Base-by-base conservation (phyloP, 2,797 vertebrate genomes). In the Lates japonicus region DNA sequence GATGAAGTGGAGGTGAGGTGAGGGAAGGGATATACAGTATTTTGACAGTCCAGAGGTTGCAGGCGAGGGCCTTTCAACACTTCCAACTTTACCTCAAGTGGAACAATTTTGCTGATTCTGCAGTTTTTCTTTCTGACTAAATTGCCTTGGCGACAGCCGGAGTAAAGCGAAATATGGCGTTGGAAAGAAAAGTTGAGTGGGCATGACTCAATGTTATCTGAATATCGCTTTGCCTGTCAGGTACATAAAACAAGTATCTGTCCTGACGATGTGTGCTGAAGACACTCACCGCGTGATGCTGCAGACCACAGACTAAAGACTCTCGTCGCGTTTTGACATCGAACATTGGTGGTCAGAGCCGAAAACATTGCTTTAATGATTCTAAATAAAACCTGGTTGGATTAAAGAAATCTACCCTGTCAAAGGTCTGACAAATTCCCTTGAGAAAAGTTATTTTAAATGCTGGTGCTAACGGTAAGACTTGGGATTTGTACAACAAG, bases 161-260 rank as follows among this genome's bases (percentile, higher is more conserved):
- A 78, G 83, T 89, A 90, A 85, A 89, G 74, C 86, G 88, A 93
- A 92, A 92, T 93, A 92, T 90, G 91, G 88, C 41, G 33, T 19
- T 91, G 91, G 88, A 90, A 88, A 87, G 83, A 91, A 86, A 92
- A 87, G 83, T 65, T 49, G 88, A 85, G 90, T 81, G 89, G 90
- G 89, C 74, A 85, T 88, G 88, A 86, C 85, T 62, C 49, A 46
- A 62, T 16, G 54, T 89, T 91, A 92, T 94, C 93, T 94, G 92
- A 93, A 92, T 92, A 92, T 93, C 82, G 35, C 92, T 94, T 88
- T 83, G 87, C 76, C 90, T 91, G 90, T 90, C 91, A 88, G 90
- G 91, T 92, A 88, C 82, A 87, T 86, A 87, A 87, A 92, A 89
- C 80, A 87, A 86, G 79, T 70, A 89, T 89, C 86, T 64, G 69